Conservation (phyloP, 1,140 invertebrate genomes). For the Druon quercuslanigerum region DNA sequence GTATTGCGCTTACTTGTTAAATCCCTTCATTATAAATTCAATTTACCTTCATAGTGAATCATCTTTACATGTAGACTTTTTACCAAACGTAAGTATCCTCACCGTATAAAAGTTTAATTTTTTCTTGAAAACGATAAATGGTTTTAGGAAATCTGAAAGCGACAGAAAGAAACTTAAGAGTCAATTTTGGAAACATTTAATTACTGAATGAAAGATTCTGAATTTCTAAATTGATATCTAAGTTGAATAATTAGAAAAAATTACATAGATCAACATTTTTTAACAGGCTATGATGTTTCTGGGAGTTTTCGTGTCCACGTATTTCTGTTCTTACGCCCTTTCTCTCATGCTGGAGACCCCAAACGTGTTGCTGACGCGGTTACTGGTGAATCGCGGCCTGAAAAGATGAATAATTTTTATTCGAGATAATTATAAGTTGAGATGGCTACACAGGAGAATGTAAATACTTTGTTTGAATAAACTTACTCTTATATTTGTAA, state of each 20-base stretch:
- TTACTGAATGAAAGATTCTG: too few relatives aligned
- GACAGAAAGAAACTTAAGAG: too few relatives aligned
- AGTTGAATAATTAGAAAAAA: background rate
- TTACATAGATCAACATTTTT: slow-evolving; percentile 33
- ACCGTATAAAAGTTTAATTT: too few relatives aligned
- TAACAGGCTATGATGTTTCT: slow-evolving; percentile 57
- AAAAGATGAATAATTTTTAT: slow-evolving; percentile 41
- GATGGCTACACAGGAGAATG: too few relatives aligned
- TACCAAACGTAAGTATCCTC: slow-evolving; percentile 61
- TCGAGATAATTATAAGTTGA: too few relatives aligned
- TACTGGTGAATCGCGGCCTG: slow-evolving; percentile 42
- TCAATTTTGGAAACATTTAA: too few relatives aligned
- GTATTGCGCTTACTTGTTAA: slow-evolving; percentile 75
- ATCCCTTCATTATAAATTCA: slow-evolving; percentile 71
- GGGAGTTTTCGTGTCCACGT: slow-evolving; percentile 52
- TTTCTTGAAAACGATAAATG: background rate
- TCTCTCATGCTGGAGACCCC: slow-evolving; percentile 66
- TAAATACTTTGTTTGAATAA: too few relatives aligned
- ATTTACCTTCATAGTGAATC: slow-evolving; percentile 57
- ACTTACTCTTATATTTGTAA: too few relatives aligned
- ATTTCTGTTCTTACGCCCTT: slow-evolving; percentile 57
- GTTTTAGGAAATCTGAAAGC: background rate
- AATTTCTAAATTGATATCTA: too few relatives aligned
- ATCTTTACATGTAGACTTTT: slow-evolving; percentile 55
- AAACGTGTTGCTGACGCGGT: slow-evolving; percentile 57